These are phyloP conservation scores for Thereva unica DNA, from an alignment of 2,888 invertebrate genomes.

Conservation along the genomic window DNA sequence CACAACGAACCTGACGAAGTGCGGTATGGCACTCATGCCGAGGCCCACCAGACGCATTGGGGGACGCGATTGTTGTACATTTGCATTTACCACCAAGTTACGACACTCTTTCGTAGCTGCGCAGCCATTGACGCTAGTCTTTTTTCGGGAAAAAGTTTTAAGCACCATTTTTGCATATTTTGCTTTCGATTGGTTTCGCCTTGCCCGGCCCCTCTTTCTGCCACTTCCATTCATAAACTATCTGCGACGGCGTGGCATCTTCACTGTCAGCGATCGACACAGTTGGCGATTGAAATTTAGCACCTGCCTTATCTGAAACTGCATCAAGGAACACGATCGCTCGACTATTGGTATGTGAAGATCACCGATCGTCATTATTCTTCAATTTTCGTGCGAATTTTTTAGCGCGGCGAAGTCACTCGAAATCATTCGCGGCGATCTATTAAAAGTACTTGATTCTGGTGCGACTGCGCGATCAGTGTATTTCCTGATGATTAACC, in stretches of 20 bases:
- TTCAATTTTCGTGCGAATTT: too few relatives aligned
- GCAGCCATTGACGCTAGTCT: neutral
- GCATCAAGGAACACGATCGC: too few relatives aligned
- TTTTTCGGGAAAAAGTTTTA: slow-evolving; percentile 26
- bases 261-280: neutral
- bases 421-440: too few relatives aligned
- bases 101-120: slow-evolving; percentile 8
- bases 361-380: too few relatives aligned
- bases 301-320: too few relatives aligned
- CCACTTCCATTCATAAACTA: slow-evolving; percentile 18
- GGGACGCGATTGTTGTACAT: neutral
- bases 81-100: slow-evolving; percentile 19
- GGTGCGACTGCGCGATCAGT: neutral
- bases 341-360: too few relatives aligned
- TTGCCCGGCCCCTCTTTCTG: too few relatives aligned
- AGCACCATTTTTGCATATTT: neutral
- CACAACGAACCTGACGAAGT: neutral
- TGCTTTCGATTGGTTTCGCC: neutral
- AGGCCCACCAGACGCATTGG: neutral
- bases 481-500: slow-evolving; percentile 26
- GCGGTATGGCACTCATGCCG: neutral
- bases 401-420: too few relatives aligned
- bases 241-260: neutral
- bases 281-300: too few relatives aligned
- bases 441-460: too few relatives aligned